Evolutionary conservation across 2,113 vertebrate species (phyloP), one percentile per base, ranked within the genome.

Genomic region (Vireo altiloquus): DNA sequence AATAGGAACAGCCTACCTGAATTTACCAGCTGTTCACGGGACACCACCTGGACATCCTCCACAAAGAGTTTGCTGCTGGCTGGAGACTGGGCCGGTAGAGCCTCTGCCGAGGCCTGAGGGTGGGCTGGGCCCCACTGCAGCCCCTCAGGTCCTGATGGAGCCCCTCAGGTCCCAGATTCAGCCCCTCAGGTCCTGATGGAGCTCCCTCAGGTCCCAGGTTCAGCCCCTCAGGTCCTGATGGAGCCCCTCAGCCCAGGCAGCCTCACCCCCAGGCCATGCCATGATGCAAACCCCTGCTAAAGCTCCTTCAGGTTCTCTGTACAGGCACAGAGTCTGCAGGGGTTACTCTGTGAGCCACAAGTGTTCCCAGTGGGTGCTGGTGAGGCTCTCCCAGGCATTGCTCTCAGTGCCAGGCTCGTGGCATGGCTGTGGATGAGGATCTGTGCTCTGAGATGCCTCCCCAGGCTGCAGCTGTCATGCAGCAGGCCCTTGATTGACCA

Each of bases 1-100:
- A 33, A 18, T 2, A 71, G 3, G n/a, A 86, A 1, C 9, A 40
- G 20, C 61, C 2, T 9, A 63, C 91, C 52, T 40, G 9, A 39
- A 8, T 0, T 0, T 6, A 23, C 2, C 27, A 46, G 7, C n/a
- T 31, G 25, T 7, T n/a, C 12, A 11, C 0, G 0, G 20, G 0
- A 5, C 3, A 0, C 21, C 3, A 0, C 14, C 33, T 0, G 0
- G n/a, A 9, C 20, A 21, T 7, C 2, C 35, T 49, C 21, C 11
- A 11, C 22, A 14, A 3, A 6, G 2, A 1, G 1, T 1, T 6
- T 19, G 0, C 25, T 27, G 0, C 8, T 13, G 4, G 1, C 16
- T 24, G 17, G 23, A 49, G 17, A 3, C 63, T 5, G 3, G 0
- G 23, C 35, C 5, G 11, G 15, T 8, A 25, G 2, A 35, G 4